These are phyloP conservation scores for Drosophila paranaensis DNA, from an alignment of 2,888 invertebrate species.

Conservation along the genomic window DNA sequence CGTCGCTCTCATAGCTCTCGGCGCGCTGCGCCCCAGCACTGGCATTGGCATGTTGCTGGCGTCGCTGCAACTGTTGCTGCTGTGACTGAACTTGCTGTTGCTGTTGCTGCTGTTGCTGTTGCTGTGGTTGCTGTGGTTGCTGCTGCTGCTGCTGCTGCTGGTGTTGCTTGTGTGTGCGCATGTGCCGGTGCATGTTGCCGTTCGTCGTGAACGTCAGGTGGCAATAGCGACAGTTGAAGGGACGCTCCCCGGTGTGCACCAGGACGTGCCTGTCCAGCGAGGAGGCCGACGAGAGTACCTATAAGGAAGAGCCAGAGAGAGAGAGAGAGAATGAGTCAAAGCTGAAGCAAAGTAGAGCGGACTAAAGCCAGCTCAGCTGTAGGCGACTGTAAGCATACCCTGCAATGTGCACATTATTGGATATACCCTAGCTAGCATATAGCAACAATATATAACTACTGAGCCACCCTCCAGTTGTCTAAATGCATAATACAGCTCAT, in stretches of 20 bases:
- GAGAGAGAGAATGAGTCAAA: not conserved
- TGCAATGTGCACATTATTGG: not conserved
- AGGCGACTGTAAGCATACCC: not conserved
- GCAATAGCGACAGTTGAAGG: conserved; percentile 92
- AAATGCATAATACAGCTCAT: too few relatives aligned
- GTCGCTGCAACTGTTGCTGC: conserved; percentile 16
- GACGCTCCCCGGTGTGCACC: conserved; percentile 92
- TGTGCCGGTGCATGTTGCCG: conserved; percentile 94
- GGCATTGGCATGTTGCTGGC: conserved; percentile 16
- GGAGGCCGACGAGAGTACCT: conserved; percentile 91
- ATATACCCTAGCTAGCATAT: not conserved
- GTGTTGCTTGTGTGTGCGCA: conserved; percentile 89
- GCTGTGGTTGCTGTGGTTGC: conserved; percentile 17
- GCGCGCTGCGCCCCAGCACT: conserved; percentile 30
- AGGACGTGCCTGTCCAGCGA: conserved; percentile 92
- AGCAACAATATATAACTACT: too few relatives aligned
- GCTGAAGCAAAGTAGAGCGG: not conserved
- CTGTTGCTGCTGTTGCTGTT: conserved; percentile 7
- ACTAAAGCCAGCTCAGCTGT: not conserved
- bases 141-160: conserved; percentile 50
- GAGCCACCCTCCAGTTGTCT: not conserved
- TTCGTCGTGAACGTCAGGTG: conserved; percentile 93
- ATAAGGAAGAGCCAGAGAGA: not conserved
- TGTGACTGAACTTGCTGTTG: too few relatives aligned
- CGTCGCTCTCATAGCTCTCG: conserved; percentile 87